Percentiles rank a stretch among this genome's conserved stretches.
phyloP scores from a whole-genome alignment of 1,140 invertebrate species.

The Brachionus rubens region DNA sequence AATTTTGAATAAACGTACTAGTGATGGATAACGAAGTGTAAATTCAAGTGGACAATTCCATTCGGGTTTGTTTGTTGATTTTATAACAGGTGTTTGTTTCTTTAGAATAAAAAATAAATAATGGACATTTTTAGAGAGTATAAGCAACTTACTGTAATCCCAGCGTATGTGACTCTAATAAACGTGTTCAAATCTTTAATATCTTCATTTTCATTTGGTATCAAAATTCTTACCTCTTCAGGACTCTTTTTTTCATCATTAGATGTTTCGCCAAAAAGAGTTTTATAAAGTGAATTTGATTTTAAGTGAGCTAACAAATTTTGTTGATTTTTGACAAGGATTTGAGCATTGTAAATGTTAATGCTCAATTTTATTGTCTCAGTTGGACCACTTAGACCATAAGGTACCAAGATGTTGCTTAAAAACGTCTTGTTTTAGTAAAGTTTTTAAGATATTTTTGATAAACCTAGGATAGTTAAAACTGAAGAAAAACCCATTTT shows the following conservation, averaged over 20 bases:
- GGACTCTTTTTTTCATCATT: background rate
- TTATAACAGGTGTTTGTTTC: background rate
- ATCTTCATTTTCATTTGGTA: background rate
- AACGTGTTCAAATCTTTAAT: background rate
- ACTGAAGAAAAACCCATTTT: no score
- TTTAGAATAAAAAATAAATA: background rate
- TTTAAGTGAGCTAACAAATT: background rate
- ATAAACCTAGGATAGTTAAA: no score
- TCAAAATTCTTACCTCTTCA: background rate
- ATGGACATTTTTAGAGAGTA: background rate
- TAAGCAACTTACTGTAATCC: background rate
- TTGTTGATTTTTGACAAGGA: background rate
- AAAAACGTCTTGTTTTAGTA: background rate
- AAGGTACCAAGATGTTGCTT: slow-evolving; percentile 25
- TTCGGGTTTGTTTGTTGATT: background rate
- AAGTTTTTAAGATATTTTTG: background rate
- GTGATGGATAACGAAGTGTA: background rate
- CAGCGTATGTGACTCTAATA: background rate
- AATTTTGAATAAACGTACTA: slow-evolving; percentile 35
- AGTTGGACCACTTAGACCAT: slow-evolving; percentile 16
- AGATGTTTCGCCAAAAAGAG: background rate
- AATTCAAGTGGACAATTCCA: slow-evolving; percentile 40
- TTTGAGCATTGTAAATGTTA: slow-evolving; percentile 26
- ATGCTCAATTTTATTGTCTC: background rate
- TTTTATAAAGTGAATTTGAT: background rate